Evolutionary conservation across 2,888 invertebrate species (phyloP), one percentile per base, ranked within the genome.

Genomic region (Sphaeridia pumilis): DNA sequence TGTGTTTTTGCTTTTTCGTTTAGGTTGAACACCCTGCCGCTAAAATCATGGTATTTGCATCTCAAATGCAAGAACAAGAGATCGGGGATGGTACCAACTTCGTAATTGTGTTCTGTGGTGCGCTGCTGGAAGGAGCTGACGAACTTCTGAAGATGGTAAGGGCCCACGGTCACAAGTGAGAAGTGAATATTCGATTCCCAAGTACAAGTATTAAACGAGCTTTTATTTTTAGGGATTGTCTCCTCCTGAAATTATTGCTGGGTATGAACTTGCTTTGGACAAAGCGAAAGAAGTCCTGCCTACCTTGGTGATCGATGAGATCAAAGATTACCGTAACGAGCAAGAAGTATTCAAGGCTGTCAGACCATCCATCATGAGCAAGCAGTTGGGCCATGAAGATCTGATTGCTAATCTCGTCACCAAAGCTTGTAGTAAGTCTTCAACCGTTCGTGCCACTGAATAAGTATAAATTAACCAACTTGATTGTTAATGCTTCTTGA

Each of bases 11-110:
- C 5, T 46, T 48, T 28, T 43, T 57, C 43, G 64, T 69, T 5
- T 68, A 79, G 73, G 85, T 99, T 25, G 93, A 97, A 70, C 98
- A 99, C 73, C 98, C 98, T 35, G 98, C 97, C 35, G 98, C 94
- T 5, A 94, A 92, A 71, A 76, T 99, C 59, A 83, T 98, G 76
- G 90, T 97, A 2, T 75, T 95, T 68, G 95, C 89, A 17, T 90
- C 94, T 60, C 86, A 97, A 72, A 97, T 95, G 87, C 97, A 98
- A 73, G 97, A 99, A 71, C 81, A 89, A 58, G 95, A 97, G 77
- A 86, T 94, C 55, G 98, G 98, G 4, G 98, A 98, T 76, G 97
- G 95, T 52, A 99, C 98, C 10, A 99, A 98, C 71, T 94, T 94
- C 74, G 94, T 97, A 5, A 83, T 99, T 44, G 85, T 97, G 10